Evolutionary conservation across 2,797 vertebrate species (phyloP).

Genomic region (Pseudocheirus occidentalis): DNA sequence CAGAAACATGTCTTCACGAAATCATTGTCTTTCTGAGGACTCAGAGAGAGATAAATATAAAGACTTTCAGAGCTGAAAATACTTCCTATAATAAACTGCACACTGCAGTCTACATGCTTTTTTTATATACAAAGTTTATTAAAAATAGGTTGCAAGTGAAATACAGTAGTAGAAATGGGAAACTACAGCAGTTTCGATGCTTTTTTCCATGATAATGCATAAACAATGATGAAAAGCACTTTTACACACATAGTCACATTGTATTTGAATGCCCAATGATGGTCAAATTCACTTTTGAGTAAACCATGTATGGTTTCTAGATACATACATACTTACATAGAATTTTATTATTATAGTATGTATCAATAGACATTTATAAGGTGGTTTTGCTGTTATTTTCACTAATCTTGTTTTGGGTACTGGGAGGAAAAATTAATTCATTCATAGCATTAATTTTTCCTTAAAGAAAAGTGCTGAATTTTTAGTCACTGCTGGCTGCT

Average conservation of each 20-base stretch:
- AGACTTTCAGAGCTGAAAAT: no score
- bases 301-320: slow-evolving; percentile 61
- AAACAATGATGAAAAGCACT: slow-evolving; percentile 83
- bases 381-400: neutral
- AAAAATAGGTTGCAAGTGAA: slow-evolving; percentile 89
- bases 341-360: neutral
- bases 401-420: neutral
- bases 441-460: slow-evolving; percentile 69
- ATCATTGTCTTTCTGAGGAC: no score
- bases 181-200: slow-evolving; percentile 87
- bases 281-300: slow-evolving; percentile 76
- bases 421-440: slow-evolving; percentile 67
- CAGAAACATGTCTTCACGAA: no score
- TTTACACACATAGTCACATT: slow-evolving; percentile 84
- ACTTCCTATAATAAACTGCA: no score
- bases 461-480: slow-evolving; percentile 65
- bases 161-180: slow-evolving; percentile 89
- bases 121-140: slow-evolving; percentile 90
- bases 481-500: slow-evolving; percentile 77
- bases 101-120: no score
- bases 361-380: neutral
- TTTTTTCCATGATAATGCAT: slow-evolving; percentile 80
- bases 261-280: slow-evolving; percentile 79
- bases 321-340: neutral
- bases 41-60: no score